These are phyloP conservation scores for Leptodactylus fuscus DNA, from an alignment of 2,113 vertebrate genomes.

Conservation along the genomic window DNA sequence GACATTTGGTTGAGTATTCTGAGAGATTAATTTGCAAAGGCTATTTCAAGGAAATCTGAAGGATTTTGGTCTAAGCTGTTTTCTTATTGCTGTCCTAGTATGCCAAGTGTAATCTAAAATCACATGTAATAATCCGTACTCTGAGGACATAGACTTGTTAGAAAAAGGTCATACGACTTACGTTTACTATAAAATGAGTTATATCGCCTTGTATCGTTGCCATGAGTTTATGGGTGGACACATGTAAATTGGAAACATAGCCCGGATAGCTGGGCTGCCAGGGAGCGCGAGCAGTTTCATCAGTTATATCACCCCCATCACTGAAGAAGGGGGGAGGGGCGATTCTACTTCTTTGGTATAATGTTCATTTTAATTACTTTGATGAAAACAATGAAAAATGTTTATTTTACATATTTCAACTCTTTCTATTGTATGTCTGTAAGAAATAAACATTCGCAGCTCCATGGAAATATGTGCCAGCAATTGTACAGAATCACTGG, in stretches of 20 bases:
- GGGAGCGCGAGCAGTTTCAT: neutral
- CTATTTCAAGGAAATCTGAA: neutral
- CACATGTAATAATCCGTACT: neutral
- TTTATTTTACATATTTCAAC: slow-evolving; percentile 33
- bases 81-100: neutral
- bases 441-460: slow-evolving; percentile 23
- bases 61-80: neutral
- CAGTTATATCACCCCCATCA: neutral
- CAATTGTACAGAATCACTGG: neutral
- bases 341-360: slow-evolving; percentile 5
- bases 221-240: neutral
- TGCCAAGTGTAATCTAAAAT: slow-evolving; percentile 20
- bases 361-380: slow-evolving; percentile 15
- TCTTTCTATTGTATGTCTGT: slow-evolving; percentile 27
- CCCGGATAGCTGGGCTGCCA: neutral
- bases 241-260: slow-evolving; percentile 29
- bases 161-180: neutral
- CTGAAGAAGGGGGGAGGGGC: neutral
- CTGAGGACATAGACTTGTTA: neutral
- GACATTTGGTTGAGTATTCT: neutral
- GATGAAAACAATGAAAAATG: slow-evolving; percentile 21
- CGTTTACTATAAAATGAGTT: slow-evolving; percentile 10
- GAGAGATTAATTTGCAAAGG: neutral
- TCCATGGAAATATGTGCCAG: neutral
- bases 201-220: neutral